Conservation (phyloP, 2,888 invertebrate species). For the Acleris emargana region DNA sequence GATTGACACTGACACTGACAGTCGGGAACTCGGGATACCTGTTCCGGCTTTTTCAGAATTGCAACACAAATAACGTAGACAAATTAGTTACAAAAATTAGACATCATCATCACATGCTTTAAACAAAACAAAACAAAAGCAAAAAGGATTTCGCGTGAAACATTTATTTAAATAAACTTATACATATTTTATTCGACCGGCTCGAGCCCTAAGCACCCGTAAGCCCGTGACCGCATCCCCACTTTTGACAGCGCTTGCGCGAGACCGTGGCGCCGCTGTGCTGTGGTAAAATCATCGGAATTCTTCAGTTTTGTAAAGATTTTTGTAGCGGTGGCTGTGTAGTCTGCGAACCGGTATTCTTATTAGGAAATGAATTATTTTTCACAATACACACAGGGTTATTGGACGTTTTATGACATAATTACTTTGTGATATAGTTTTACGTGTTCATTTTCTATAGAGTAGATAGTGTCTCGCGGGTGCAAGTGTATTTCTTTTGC, state of each 20-base stretch:
- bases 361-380: slow-evolving; percentile 70
- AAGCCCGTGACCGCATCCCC: not conserved
- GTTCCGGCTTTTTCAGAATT: too few species aligned
- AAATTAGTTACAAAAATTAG: too few species aligned
- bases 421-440: slow-evolving; percentile 58
- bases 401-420: slow-evolving; percentile 70
- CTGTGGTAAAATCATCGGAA: slow-evolving; percentile 26
- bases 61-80: too few species aligned
- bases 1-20: too few species aligned
- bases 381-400: slow-evolving; percentile 58
- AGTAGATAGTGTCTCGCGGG: slow-evolving; percentile 57
- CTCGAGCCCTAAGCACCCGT: too few species aligned
- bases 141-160: too few species aligned
- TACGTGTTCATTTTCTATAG: slow-evolving; percentile 54
- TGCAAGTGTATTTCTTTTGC: slow-evolving; percentile 68
- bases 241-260: slow-evolving; percentile 68
- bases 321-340: slow-evolving; percentile 68
- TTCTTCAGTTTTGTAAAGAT: slow-evolving; percentile 70
- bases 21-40: too few species aligned
- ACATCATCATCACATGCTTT: too few species aligned
- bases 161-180: too few species aligned
- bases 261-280: slow-evolving; percentile 35
- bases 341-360: slow-evolving; percentile 53
- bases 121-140: too few species aligned
- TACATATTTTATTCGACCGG: too few species aligned